phyloP scores from a whole-genome alignment of 2,797 vertebrate species.

The Pantherophis vulpinus region DNA sequence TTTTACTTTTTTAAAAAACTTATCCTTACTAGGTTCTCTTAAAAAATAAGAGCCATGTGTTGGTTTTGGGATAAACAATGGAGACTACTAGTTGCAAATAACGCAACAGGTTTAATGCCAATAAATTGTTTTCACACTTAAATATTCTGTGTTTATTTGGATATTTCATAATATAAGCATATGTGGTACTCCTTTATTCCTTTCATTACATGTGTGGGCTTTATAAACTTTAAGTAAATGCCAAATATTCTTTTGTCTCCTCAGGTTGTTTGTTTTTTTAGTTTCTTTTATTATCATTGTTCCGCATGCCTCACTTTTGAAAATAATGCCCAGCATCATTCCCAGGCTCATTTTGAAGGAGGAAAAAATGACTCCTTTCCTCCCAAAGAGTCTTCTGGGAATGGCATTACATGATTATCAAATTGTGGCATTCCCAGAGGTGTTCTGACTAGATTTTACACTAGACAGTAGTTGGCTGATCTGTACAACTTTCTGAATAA shows the following conservation, averaged over 20 bases:
- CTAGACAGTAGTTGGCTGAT: neutral
- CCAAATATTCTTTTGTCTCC: neutral
- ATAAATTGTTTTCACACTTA: neutral
- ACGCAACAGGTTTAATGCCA: neutral
- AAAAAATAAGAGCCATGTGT: neutral
- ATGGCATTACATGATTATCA: neutral
- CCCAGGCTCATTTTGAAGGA: neutral
- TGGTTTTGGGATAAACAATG: neutral
- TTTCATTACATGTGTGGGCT: neutral
- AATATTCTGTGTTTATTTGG: fast-evolving
- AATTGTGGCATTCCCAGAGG: neutral
- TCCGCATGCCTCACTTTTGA: neutral
- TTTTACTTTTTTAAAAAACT: neutral
- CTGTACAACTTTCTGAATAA: neutral
- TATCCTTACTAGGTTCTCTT: neutral
- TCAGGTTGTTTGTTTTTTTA: no score
- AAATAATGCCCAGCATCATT: neutral
- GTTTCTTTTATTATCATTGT: no score
- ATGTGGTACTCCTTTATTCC: neutral
- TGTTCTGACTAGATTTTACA: neutral
- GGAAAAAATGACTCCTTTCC: neutral
- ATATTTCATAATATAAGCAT: neutral
- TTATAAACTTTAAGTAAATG: fast-evolving
- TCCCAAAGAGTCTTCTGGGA: neutral
- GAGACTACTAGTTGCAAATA: neutral